These are phyloP conservation scores for Pyrgilauda ruficollis DNA, from an alignment of 2,113 vertebrate species.

Conservation along the genomic window DNA sequence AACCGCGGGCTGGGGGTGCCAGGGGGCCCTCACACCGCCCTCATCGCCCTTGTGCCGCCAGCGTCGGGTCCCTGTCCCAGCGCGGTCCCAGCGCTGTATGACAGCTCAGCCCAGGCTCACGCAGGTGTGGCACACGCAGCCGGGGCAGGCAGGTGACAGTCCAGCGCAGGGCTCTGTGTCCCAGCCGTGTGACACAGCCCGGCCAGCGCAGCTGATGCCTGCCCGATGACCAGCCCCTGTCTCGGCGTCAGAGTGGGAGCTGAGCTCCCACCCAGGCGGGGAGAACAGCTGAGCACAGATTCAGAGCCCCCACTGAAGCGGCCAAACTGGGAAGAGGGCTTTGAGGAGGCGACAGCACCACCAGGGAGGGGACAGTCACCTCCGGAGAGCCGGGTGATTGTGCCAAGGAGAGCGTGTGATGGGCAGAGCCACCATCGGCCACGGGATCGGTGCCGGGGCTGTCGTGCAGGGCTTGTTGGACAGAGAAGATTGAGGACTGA, in stretches of 20 bases:
- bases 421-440: neutral
- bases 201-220: neutral
- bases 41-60: neutral
- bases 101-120: neutral
- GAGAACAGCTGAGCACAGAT: neutral
- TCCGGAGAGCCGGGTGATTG: fast-evolving
- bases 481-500: neutral
- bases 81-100: neutral
- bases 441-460: fast-evolving
- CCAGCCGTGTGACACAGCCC: fast-evolving
- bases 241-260: neutral
- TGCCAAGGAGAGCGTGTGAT: fast-evolving
- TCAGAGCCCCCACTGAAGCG: fast-evolving
- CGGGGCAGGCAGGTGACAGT: neutral
- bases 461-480: fast-evolving
- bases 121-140: neutral
- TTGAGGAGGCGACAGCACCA: fast-evolving
- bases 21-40: neutral
- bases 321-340: neutral
- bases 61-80: fast-evolving
- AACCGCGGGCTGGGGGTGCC: neutral
- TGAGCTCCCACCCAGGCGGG: fast-evolving
- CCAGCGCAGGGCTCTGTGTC: fast-evolving
- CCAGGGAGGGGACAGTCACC: neutral
- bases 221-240: fast-evolving